Base-by-base conservation (phyloP, 2,888 invertebrate genomes). In the Pandemis corylana region DNA sequence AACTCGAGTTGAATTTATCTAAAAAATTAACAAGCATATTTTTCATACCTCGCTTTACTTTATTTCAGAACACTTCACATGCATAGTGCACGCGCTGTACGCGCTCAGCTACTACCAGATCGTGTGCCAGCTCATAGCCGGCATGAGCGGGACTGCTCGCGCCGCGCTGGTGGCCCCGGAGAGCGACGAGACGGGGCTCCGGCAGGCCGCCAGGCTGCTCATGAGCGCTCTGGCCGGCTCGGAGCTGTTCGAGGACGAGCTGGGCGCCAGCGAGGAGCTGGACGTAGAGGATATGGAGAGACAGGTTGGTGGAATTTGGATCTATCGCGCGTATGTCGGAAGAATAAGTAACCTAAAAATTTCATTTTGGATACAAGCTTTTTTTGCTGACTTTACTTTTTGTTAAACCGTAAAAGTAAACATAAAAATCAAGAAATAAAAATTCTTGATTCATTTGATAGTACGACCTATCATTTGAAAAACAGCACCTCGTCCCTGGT, bases 101-200 rank as follows among this genome's bases (percentile, higher is more conserved):
- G 98, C 98, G 89, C 95, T 99, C 78, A 95, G 97, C 76, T 98
- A 98, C 93, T 97, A 98, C 89, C 98, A 99, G 95, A 96, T 98
- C 66, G 96, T 98, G 78, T 96, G 97, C 71, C 97, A 97, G 90
- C 94, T 98, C 77, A 96, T 96, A 72, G 96, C 97, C 78, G 95
- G 95, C 78, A 93, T 97, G 84, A 95, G 96, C 59, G 96, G 96
- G 64, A 93, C 94, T 61, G 96, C 96, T 81, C 95, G 97, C 72
- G 94, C 94, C 42, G 94, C 95, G 76, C 91, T 95, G 49, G 87
- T 82, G 10, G 83, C 77, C 51, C 71, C 75, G 41, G 76, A 64
- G 51, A 36, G 28, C 61, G 67, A 64, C 70, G 66, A 63, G 61
- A 65, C 46, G 10, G 85, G 83, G 0, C 81, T 86, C 76, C 78